Evolutionary conservation across 2,888 invertebrate genomes (phyloP).

Genomic region (Nomada goodeniana): DNA sequence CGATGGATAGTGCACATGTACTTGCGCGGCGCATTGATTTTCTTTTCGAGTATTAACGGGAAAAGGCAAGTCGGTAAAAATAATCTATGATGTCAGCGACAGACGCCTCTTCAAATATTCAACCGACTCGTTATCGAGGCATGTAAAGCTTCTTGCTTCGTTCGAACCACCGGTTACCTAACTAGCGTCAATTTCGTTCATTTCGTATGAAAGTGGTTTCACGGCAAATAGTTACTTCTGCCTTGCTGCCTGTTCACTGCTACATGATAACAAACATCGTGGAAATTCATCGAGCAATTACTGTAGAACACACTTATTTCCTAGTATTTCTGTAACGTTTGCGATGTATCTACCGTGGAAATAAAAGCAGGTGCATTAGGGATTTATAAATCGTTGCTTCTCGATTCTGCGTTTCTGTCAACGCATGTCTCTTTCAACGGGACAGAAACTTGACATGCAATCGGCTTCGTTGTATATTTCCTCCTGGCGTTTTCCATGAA

Average conservation of each 20-base stretch:
- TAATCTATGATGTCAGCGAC: conserved; percentile 48
- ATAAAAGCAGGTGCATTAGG: no score
- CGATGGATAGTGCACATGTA: not conserved
- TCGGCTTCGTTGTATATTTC: not conserved
- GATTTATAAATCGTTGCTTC: no score
- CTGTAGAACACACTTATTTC: not conserved
- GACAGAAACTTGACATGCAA: no score
- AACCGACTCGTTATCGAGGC: conserved; percentile 34
- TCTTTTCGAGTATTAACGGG: not conserved
- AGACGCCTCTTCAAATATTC: conserved; percentile 56
- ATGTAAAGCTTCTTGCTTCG: conserved; percentile 41
- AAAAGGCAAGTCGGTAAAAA: conserved; percentile 49
- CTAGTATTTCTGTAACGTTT: no score
- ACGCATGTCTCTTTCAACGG: no score
- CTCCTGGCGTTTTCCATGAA: not conserved
- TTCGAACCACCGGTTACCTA: conserved; percentile 7
- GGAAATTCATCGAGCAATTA: conserved; percentile 41
- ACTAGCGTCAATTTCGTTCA: not conserved
- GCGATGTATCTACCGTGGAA: no score
- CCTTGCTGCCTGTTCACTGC: conserved; percentile 37
- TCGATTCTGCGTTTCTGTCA: no score
- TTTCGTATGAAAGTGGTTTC: conserved; percentile 24
- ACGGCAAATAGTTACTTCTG: conserved; percentile 30
- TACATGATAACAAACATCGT: conserved; percentile 27
- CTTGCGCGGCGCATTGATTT: conserved; percentile 31